Conservation (phyloP, 2,888 invertebrate genomes). For the Eupeodes luniger region DNA sequence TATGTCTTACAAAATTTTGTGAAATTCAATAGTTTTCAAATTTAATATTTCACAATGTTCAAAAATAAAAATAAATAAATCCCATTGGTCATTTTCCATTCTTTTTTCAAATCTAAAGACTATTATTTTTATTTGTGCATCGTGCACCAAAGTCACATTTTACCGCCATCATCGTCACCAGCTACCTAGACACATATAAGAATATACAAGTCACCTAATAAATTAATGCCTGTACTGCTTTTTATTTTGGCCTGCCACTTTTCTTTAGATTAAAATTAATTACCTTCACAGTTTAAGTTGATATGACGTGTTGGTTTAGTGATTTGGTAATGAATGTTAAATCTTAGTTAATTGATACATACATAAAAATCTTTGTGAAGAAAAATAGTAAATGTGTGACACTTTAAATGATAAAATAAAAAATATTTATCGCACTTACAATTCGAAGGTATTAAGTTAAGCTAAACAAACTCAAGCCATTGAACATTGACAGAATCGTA, state of each 20-base stretch:
- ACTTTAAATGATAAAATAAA: not conserved
- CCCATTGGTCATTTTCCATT: not conserved
- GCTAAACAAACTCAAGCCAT: too few species aligned
- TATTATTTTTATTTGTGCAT: not conserved
- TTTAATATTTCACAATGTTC: not conserved
- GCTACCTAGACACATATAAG: not conserved
- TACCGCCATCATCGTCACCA: not conserved
- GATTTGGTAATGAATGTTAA: conserved; percentile 28
- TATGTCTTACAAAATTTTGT: not conserved
- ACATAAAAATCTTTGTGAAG: not conserved
- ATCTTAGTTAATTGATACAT: conserved; percentile 10
- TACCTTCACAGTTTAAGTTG: conserved; percentile 28
- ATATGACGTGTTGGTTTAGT: conserved; percentile 20
- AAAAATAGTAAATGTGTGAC: not conserved
- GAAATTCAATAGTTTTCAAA: not conserved
- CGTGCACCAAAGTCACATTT: conserved; percentile 6
- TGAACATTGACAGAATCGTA: too few species aligned
- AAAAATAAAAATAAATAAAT: not conserved
- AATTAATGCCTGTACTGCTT: not conserved
- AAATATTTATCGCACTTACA: not conserved
- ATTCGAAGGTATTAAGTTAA: not conserved
- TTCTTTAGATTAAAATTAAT: conserved; percentile 22
- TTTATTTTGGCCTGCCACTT: conserved; percentile 26
- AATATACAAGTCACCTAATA: not conserved
- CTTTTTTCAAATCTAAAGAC: not conserved